Evolutionary conservation across 2,113 vertebrate genomes (phyloP).

Genomic region (Dolichotis patagonum): DNA sequence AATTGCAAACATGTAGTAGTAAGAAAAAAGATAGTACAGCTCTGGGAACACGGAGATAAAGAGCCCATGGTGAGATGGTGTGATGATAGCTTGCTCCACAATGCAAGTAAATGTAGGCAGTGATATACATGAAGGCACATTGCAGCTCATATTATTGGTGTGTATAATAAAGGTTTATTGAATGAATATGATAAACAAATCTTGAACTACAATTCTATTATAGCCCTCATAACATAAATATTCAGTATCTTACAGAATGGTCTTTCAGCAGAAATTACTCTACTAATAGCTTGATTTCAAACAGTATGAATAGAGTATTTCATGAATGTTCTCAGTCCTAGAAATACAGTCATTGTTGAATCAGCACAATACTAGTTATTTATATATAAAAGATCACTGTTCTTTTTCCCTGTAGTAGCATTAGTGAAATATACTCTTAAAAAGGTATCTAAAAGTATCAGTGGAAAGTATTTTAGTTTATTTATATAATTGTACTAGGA

Average conservation of each 20-base stretch:
- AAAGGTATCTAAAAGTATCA: background rate
- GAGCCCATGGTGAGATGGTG: background rate
- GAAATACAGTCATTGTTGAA: background rate
- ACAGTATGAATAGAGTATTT: background rate
- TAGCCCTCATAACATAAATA: background rate
- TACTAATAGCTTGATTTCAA: constrained; percentile 31
- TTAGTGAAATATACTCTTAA: background rate
- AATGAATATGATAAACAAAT: background rate
- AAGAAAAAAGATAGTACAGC: background rate
- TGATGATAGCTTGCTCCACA: background rate
- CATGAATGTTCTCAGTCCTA: background rate
- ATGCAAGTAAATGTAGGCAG: background rate
- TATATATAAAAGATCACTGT: constrained; percentile 11
- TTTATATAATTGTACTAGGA: background rate
- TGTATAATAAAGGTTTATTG: constrained; percentile 7
- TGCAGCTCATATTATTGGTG: background rate
- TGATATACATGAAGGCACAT: background rate
- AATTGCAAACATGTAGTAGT: background rate
- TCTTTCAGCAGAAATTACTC: constrained; percentile 29
- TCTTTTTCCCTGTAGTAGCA: fast-evolving
- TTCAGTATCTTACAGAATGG: background rate
- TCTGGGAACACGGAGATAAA: background rate
- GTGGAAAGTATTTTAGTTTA: background rate
- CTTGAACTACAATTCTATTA: background rate
- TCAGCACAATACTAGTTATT: background rate